Base-by-base conservation (phyloP, 2,113 vertebrate species). In the Ictalurus punctatus region DNA sequence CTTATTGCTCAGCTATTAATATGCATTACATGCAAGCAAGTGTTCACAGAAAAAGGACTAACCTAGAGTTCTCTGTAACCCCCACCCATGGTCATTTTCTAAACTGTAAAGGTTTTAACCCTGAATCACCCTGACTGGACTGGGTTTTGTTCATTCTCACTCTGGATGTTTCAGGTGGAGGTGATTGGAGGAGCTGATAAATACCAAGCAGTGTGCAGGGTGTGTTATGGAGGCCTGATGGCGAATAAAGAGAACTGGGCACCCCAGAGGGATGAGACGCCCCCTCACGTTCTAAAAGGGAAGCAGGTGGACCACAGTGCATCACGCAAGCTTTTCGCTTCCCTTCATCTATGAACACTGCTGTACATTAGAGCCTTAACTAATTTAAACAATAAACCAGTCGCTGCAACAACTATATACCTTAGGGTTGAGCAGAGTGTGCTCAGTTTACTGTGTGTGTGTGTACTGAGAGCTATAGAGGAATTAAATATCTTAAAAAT, bases 151-250 rank as follows among this genome's bases (percentile, higher is more conserved):
- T 88, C 6, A 54, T 37, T 87, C 14, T 88, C 37, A 63, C 25
- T 80, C 10, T 48, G 48, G 40, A 40, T 86, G 25, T 74, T 30
- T 0, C 83, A 99, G 98, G 97, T 99, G 3, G 98, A 99, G 89
- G 97, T 99, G 92, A 99, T 99, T 0, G 98, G 98, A 6, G 98
- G 98, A 8, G 95, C 97, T 0, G 98, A 99, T 92, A 99, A 97
- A 83, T 99, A 99, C 90, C 97, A 98, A 54, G 97, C 98, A 0
- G 97, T 96, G 86, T 99, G 98, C 90, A 94, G 98, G 25, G 91
- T 89, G 86, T 99, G 98, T 94, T 98, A 97, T 61, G 97, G 98
- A 54, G 85, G 90, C 71, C 95, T 96, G 74, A 34, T 0, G 89
- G 6, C 2, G 0, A 0, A 94, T 92, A 93, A 99, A 76, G 97